These are phyloP conservation scores for Andrena minutula DNA, from an alignment of 2,888 invertebrate species.

Conservation along the genomic window DNA sequence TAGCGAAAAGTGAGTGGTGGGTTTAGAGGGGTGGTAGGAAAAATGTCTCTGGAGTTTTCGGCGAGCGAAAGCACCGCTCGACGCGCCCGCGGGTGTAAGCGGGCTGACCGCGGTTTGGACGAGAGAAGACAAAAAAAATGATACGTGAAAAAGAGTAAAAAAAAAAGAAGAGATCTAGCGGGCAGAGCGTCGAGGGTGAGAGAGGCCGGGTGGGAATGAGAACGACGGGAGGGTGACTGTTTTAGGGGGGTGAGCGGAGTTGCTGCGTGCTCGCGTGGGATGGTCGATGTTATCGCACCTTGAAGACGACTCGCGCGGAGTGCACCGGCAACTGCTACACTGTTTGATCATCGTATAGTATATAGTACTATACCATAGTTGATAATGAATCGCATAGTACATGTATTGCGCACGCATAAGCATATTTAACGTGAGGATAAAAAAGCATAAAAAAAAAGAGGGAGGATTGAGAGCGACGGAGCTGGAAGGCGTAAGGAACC, in stretches of 20 bases:
- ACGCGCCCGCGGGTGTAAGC: slow-evolving; percentile 42
- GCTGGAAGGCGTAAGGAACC: slow-evolving; percentile 32
- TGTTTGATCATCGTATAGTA: slow-evolving; percentile 77
- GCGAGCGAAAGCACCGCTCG: not conserved
- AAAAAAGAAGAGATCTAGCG: slow-evolving; percentile 21
- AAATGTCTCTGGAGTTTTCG: not conserved
- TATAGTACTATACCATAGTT: slow-evolving; percentile 74
- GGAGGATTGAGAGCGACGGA: slow-evolving; percentile 7
- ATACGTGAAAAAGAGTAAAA: slow-evolving; percentile 5
- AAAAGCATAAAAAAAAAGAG: slow-evolving; percentile 52
- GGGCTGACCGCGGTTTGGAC: slow-evolving; percentile 46
- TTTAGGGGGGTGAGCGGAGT: not conserved
- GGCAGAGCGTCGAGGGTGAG: not conserved
- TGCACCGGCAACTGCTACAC: slow-evolving; percentile 73
- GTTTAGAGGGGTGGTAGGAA: no score
- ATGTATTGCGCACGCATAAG: slow-evolving; percentile 72
- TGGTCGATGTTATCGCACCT: slow-evolving; percentile 66
- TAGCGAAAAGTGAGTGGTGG: not conserved
- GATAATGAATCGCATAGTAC: slow-evolving; percentile 72
- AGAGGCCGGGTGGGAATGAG: no score
- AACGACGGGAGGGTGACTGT: not conserved
- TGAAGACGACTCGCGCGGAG: slow-evolving; percentile 31
- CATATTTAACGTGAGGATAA: slow-evolving; percentile 69
- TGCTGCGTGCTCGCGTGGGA: slow-evolving; percentile 35
- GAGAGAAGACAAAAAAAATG: not conserved